phyloP scores from a whole-genome alignment of 2,113 vertebrate species.

The Paedocypris sp. region DNA sequence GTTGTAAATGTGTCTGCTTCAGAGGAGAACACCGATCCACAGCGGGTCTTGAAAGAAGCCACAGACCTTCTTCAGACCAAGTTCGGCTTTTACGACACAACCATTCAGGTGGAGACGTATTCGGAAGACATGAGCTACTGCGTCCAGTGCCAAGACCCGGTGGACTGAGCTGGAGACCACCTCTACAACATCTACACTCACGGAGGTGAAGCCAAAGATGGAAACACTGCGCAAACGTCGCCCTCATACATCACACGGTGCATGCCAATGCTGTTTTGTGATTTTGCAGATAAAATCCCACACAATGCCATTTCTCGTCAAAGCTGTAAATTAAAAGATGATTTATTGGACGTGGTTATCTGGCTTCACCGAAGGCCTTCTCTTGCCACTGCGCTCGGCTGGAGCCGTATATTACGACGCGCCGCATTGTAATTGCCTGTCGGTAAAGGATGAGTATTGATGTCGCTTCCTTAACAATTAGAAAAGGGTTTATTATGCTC shows the following conservation, averaged over 20 bases:
- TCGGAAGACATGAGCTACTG: conserved; percentile 73
- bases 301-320: conserved; percentile 6
- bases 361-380: neutral
- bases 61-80: conserved; percentile 67
- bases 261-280: neutral
- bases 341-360: too few relatives aligned
- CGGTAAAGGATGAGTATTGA: conserved; percentile 21
- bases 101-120: conserved; percentile 84
- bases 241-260: conserved; percentile 11
- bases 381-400: neutral
- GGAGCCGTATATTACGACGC: neutral
- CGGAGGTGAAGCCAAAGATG: conserved; percentile 14
- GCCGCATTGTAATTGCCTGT: conserved; percentile 9
- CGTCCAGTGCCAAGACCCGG: conserved; percentile 68
- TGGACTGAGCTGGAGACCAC: conserved; percentile 48
- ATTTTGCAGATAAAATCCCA: neutral
- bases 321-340: too few relatives aligned
- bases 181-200: conserved; percentile 15
- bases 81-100: conserved; percentile 78
- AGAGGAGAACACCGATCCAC: conserved; percentile 67
- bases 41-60: conserved; percentile 74
- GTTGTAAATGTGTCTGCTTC: too few relatives aligned
- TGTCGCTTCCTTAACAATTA: conserved; percentile 13
- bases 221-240: conserved; percentile 20
- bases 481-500: conserved; percentile 2